Evolutionary conservation across 2,113 vertebrate genomes (phyloP).

Genomic region (Toxostoma redivivum): DNA sequence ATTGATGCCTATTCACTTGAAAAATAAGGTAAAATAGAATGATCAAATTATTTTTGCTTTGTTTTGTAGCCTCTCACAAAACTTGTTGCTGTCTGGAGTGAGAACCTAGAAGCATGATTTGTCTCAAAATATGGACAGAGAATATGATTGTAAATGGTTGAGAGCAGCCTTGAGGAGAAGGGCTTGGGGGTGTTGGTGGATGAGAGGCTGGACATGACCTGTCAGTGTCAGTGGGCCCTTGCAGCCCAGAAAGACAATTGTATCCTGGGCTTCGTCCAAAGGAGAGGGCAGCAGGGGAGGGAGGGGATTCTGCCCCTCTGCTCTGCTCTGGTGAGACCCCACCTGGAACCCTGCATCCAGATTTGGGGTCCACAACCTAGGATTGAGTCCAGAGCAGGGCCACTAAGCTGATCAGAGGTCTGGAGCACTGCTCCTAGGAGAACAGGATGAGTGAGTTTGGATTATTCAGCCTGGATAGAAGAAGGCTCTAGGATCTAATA

Average conservation of each 20-base stretch:
- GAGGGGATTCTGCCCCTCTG: neutral
- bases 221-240: too few relatives aligned
- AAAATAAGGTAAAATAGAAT: neutral
- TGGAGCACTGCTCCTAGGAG: fast-evolving
- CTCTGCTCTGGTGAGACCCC: neutral
- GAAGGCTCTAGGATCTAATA: neutral
- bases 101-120: neutral
- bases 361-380: neutral
- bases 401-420: neutral
- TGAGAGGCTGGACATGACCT: neutral
- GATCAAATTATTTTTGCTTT: neutral
- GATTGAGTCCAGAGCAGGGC: neutral
- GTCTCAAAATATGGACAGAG: neutral
- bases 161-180: neutral
- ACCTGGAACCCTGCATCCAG: neutral
- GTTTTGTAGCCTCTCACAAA: neutral
- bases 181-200: neutral
- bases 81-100: neutral
- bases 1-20: neutral
- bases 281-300: fast-evolving
- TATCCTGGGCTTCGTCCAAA: neutral
- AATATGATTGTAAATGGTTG: neutral
- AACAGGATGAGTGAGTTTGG: neutral
- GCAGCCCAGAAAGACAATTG: fast-evolving
- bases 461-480: neutral